Evolutionary conservation across 2,888 invertebrate genomes (phyloP), one percentile per base, ranked within the genome.

Genomic region (Phoenoteleia sp.): DNA sequence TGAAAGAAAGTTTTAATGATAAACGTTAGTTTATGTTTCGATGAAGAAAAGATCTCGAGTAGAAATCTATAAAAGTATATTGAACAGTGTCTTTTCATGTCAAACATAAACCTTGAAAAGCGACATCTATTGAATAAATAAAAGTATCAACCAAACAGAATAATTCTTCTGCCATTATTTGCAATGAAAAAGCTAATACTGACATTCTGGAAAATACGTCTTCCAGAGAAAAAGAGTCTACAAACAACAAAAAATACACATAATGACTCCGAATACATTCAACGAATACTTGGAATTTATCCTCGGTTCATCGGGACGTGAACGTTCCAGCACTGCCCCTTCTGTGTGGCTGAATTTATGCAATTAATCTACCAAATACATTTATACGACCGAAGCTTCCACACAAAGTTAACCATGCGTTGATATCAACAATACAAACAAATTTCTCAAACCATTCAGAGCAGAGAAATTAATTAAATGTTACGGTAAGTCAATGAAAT

Each of bases 261-360:
- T 74, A 74, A 79, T 74, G 67, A 72, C 60, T 45, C 36, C 21
- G 36, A 27, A 62, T 19, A 45, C 42, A 83, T 83, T 56, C 77
- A 21, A 23, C 29, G 47, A 83, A 83, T 79, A 52, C 79, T 29
- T 21, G 83, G 83, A 83, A 83, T 83, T 83, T 79, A 74, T 39
- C 79, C 49, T 23, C 45, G 29, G 67, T 64, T 60, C 83, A 67
- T 77, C 77, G 77, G 29, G 62, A 42, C 36, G 39, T 33, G 66
- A 54, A 23, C 47, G 52, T 66, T 66, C 49, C 72, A 67, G 39
- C 25, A 66, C 66, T 67, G 25, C 67, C 74, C 25, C 62, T 74
- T 74, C 52, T 69, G 45, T 67, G 67, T 45, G 60, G 21, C 36
- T 60, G 81, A 67, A 81, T 81, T 81, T 75, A 75, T 60, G 60